phyloP scores from a whole-genome alignment of 2,113 vertebrate species.

The Azemiops feae region DNA sequence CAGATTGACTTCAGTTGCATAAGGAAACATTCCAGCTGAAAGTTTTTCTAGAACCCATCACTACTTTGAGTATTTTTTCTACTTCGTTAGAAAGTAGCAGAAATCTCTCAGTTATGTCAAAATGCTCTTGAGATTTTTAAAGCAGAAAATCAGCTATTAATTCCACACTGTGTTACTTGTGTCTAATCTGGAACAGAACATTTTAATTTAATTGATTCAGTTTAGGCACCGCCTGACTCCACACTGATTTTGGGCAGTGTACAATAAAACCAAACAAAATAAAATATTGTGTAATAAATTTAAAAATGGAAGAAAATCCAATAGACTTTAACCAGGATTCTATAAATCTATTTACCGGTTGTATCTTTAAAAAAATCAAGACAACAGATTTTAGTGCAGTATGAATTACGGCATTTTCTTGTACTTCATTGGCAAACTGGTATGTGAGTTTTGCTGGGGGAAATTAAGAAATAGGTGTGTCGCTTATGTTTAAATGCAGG shows the following conservation, averaged over 20 bases:
- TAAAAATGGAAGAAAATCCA: not conserved
- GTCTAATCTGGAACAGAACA: not conserved
- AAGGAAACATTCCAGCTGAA: not conserved
- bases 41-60: not conserved
- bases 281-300: not conserved
- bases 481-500: not conserved
- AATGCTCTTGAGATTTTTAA: not conserved
- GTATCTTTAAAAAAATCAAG: not conserved
- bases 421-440: not conserved
- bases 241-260: not conserved
- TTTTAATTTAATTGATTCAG: not conserved
- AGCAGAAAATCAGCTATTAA: not conserved
- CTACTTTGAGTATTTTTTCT: not conserved
- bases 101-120: not conserved
- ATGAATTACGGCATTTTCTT: not conserved
- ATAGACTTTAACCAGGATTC: no score
- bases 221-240: not conserved
- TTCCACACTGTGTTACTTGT: not conserved
- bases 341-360: not conserved
- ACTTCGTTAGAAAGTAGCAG: not conserved
- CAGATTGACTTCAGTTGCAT: not conserved
- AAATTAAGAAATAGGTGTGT: not conserved
- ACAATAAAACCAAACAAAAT: not conserved
- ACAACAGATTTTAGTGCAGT: not conserved
- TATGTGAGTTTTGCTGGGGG: not conserved